Evolutionary conservation across 2,113 vertebrate genomes (phyloP), one percentile per base, ranked within the genome.

Genomic region (Neotragus moschatus): DNA sequence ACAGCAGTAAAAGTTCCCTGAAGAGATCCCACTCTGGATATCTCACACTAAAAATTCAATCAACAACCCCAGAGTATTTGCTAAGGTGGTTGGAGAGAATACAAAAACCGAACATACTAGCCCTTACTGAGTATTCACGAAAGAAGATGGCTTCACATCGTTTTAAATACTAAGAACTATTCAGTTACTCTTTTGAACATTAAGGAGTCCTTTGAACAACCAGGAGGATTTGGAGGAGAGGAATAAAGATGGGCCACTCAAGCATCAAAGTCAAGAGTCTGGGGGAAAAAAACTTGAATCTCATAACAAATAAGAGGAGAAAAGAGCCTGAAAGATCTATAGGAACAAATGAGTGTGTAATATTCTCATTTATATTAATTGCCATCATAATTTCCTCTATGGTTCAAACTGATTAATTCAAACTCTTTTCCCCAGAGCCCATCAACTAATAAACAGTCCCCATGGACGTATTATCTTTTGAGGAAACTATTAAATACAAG

Each of bases 341-440:
- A 60, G 51, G 86, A 88, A 93, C 13, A 61, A 88, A 49, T 51
- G 75, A 91, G 21, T 45, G 39, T 70, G 47, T 86, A 30, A 21
- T 49, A 61, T 47, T n/a, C 28, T 47, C 82, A 92, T 51, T 88
- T 80, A 85, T 53, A 90, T 49, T 66, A 92, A 84, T n/a, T 92
- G 70, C 45, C 95, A 98, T 90, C 80, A 82, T 55, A 84, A 90
- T 89, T 87, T 90, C 87, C 90, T 86, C 66, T 51, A 43, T 61
- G 51, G n/a, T 33, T 92, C 70, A 90, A 94, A 81, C 9, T 77
- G 91, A 96, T 96, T 93, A 90, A 96, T 95, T 87, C 73, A 90
- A 96, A 96, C 36, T 96, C 96, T 82, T 90, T 94, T 89, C 93
- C 79, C 73, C 53, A 55, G 95, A 88, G 90, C 77, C 84, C 28